Conservation (phyloP, 2,888 invertebrate genomes). For the Branchipolynoe longqiensis region DNA sequence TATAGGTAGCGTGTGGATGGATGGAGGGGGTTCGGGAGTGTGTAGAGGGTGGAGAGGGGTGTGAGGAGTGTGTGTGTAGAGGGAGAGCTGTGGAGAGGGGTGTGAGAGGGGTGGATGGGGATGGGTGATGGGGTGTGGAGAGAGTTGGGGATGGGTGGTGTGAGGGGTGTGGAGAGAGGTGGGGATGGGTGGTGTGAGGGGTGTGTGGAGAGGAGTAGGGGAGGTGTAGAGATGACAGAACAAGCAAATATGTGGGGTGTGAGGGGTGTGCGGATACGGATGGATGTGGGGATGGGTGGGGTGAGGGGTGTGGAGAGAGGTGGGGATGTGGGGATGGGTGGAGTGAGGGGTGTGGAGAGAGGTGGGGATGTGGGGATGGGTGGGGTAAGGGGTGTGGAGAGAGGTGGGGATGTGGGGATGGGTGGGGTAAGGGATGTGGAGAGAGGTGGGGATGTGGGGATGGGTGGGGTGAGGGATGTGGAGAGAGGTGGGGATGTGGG, state of each 20-base stretch:
- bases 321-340: background rate
- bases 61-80: background rate
- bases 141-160: background rate
- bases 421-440: too few species aligned
- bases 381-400: too few species aligned
- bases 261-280: background rate
- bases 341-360: background rate
- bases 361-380: background rate
- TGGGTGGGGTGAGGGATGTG: too few species aligned
- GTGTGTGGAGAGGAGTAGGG: background rate
- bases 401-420: too few species aligned
- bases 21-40: too few species aligned
- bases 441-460: too few species aligned
- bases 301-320: too few species aligned
- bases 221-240: background rate
- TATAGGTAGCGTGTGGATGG: too few species aligned
- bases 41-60: too few species aligned
- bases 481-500: too few species aligned
- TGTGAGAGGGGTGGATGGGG: background rate
- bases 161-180: too few species aligned
- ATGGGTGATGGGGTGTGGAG: background rate
- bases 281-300: background rate
- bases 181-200: background rate
- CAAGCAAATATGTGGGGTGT: too few species aligned
- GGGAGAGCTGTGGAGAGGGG: background rate